A percentile compares a stretch with the other conserved stretches of the same genome.
Evolutionary conservation across 2,888 invertebrate genomes (phyloP).

Genomic region (Camponotus fellah): DNA sequence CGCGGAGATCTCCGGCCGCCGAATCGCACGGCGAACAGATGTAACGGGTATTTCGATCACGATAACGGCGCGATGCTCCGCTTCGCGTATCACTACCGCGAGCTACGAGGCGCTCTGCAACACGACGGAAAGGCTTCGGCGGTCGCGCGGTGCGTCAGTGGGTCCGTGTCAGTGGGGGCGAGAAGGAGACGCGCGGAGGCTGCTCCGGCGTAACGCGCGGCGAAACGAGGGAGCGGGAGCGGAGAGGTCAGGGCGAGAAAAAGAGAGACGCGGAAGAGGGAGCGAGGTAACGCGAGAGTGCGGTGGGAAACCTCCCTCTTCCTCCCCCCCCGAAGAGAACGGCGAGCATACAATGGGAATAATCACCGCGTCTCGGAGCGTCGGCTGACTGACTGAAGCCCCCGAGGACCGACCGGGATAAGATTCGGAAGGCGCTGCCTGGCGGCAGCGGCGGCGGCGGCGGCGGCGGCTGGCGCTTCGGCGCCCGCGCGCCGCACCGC

Average conservation of each 20-base stretch:
- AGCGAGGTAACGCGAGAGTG: conserved; percentile 57
- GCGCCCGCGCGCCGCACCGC: conserved; percentile 67
- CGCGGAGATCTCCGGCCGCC: neutral
- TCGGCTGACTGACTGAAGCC: conserved; percentile 84
- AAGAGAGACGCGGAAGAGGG: conserved; percentile 46
- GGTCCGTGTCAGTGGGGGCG: conserved; percentile 52
- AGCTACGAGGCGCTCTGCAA: conserved; percentile 53
- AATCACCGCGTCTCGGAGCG: conserved; percentile 84
- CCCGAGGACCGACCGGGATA: conserved; percentile 79
- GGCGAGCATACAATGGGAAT: conserved; percentile 82
- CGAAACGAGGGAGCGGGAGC: conserved; percentile 25
- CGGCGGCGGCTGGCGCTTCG: conserved; percentile 61
- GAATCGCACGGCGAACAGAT: conserved; percentile 33
- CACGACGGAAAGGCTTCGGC: conserved; percentile 54
- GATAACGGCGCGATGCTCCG: conserved; percentile 51
- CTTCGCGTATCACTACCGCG: conserved; percentile 58
- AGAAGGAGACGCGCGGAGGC: conserved; percentile 55
- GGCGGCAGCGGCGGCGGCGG: conserved; percentile 67
- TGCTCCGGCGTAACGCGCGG: conserved; percentile 52
- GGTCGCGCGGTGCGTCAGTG: conserved; percentile 50
- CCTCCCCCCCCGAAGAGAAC: conserved; percentile 39
- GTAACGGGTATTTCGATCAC: conserved; percentile 41
- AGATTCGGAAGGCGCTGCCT: conserved; percentile 81
- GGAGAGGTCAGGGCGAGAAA: conserved; percentile 33
- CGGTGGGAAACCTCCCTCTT: conserved; percentile 70